Evolutionary conservation across 2,888 invertebrate genomes (phyloP), one percentile per base, ranked within the genome.

Genomic region (Halictus quadricinctus): DNA sequence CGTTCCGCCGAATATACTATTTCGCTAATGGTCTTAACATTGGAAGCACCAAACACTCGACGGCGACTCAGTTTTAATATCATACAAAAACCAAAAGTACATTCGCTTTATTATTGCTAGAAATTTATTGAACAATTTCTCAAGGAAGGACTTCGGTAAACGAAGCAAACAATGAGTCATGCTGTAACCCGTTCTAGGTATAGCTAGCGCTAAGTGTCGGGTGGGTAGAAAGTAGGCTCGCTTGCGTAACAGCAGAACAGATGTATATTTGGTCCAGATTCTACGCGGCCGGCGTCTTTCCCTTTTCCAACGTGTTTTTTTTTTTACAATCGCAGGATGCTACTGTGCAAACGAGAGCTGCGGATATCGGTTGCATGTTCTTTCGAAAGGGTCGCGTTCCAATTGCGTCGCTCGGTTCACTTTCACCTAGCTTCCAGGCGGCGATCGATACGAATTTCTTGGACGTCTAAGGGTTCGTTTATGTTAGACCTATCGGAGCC

Each of bases 361-460:
- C 46, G 25, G 58, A 41, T 29, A 46, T 66, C 13, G 74, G 58
- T n/a, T 21, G 48, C 43, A 36, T 64, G 10, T 43, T 50, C 36
- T 54, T 36, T 58, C 12, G 25, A 21, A 8, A 18, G 48, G 73
- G 41, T 66, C 46, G 76, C 46, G 69, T 79, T 79, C 70, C 74
- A 73, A n/a, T 73, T 66, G 50, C 70, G 25, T 60, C 21, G 48
- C 4, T 46, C 72, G 72, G 79, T 79, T 83, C 75, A 50, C 80
- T 83, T 83, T 83, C 79, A 41, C 79, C 69, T 48, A 74, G 46
- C 74, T 64, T 64, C 18, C 58, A 58, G 29, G 41, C 29, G 50
- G 46, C 66, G 74, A 72, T 76, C 69, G 79, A 82, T 72, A 72
- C 81, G 50, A 50, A 83, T 76, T 80, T 50, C 64, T 79, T 41